Evolutionary conservation across 2,113 vertebrate genomes (phyloP).

Genomic region (Budorcas taxicolor): DNA sequence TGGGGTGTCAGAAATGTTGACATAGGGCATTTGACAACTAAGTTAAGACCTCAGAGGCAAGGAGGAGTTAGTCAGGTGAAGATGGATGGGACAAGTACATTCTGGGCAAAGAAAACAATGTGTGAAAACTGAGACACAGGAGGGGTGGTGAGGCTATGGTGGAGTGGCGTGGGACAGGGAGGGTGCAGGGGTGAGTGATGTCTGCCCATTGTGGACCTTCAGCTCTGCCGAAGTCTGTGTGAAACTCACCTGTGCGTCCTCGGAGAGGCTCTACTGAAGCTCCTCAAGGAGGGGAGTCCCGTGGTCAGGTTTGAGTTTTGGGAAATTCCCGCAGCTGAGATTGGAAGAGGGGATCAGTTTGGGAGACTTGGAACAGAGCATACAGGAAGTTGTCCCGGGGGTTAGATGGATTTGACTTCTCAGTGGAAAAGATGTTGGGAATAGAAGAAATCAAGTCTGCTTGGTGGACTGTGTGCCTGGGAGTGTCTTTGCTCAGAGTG

Average conservation of each 20-base stretch:
- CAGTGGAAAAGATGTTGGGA: background rate
- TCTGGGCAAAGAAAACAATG: background rate
- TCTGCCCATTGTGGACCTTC: background rate
- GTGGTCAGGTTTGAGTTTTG: background rate
- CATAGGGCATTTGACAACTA: background rate
- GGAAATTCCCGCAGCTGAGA: background rate
- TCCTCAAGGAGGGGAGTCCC: background rate
- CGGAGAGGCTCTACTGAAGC: background rate
- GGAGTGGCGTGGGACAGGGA: accelerated
- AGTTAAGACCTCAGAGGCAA: background rate
- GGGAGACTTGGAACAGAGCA: background rate
- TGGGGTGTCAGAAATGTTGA: background rate
- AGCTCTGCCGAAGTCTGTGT: background rate
- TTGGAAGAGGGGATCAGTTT: background rate
- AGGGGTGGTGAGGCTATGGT: background rate
- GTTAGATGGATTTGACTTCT: background rate
- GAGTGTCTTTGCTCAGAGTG: background rate
- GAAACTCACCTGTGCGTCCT: background rate
- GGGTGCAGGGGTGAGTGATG: background rate
- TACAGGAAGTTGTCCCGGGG: background rate
- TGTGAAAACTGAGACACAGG: background rate
- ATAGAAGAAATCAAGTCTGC: background rate
- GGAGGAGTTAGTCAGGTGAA: background rate
- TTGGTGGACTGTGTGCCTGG: background rate
- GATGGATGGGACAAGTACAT: background rate